A percentile compares a stretch with the other conserved stretches of the same genome.
phyloP scores from a whole-genome alignment of 1,140 invertebrate genomes.

The Heliconius congener region DNA sequence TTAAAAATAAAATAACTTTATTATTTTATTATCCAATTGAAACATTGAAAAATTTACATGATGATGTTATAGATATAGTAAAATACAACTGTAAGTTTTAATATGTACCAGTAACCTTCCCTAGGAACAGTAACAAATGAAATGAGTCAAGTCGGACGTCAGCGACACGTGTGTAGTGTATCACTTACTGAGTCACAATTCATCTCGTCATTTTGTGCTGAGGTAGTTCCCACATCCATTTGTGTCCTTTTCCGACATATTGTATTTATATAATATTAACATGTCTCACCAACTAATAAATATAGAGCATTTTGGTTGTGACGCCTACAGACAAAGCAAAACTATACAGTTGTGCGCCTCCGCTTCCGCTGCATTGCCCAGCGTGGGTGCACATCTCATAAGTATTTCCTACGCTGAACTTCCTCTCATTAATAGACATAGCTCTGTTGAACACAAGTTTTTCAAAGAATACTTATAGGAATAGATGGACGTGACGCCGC shows the following conservation, averaged over 20 bases:
- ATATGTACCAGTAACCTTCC: background rate
- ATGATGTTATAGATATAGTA: too few relatives aligned
- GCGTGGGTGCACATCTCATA: constrained; percentile 69
- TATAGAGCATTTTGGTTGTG: constrained; percentile 43
- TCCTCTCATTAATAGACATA: constrained; percentile 52
- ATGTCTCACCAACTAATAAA: constrained; percentile 34
- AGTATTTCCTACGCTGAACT: constrained; percentile 64
- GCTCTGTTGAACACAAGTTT: background rate
- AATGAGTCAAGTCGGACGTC: constrained; percentile 64
- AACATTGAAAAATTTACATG: too few relatives aligned
- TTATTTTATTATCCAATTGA: background rate
- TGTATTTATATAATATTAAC: constrained; percentile 25
- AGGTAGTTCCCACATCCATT: constrained; percentile 50
- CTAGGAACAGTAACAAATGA: constrained; percentile 26
- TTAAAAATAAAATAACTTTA: background rate
- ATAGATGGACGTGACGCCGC: constrained; percentile 18
- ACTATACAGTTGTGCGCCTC: constrained; percentile 54
- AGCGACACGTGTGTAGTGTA: constrained; percentile 54
- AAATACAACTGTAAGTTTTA: too few relatives aligned
- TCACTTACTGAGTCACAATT: constrained; percentile 55
- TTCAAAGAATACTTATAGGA: background rate
- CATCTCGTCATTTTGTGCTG: constrained; percentile 51
- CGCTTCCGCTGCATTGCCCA: constrained; percentile 62
- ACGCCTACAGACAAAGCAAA: constrained; percentile 49
- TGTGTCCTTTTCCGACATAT: constrained; percentile 50